Percentiles rank a stretch among this genome's conserved stretches.
phyloP scores from a whole-genome alignment of 2,113 vertebrate genomes.

The Tyto alba region DNA sequence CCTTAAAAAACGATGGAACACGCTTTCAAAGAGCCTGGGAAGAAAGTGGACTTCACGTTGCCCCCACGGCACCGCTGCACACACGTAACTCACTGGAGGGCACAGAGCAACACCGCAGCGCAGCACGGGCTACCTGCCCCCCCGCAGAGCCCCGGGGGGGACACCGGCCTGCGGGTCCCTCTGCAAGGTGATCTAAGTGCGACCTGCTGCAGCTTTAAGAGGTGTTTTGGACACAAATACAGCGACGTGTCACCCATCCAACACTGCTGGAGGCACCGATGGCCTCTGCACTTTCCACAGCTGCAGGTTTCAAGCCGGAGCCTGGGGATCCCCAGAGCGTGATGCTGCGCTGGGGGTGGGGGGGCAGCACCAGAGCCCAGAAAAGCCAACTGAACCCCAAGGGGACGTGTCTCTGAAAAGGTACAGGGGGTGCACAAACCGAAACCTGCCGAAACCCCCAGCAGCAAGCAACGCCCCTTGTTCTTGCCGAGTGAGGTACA shows the following conservation, averaged over 20 bases:
- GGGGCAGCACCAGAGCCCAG: background rate
- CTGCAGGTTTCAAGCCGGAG: background rate
- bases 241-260: background rate
- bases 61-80: background rate
- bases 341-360: no score
- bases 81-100: background rate
- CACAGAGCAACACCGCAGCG: background rate
- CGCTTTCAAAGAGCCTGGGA: background rate
- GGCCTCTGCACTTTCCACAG: background rate
- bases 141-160: background rate
- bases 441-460: no score
- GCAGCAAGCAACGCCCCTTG: background rate
- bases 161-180: background rate
- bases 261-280: no score
- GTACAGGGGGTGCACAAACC: background rate
- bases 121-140: background rate
- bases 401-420: background rate
- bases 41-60: accelerated
- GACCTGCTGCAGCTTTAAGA: no score
- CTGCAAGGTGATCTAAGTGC: background rate
- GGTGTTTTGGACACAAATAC: background rate
- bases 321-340: accelerated
- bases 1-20: background rate
- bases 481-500: background rate
- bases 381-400: background rate